A percentile compares a stretch with the other conserved stretches of the same genome.
These are phyloP conservation scores for Nyctereutes procyonoides DNA, from an alignment of 2,113 vertebrate genomes.

Conservation along the genomic window DNA sequence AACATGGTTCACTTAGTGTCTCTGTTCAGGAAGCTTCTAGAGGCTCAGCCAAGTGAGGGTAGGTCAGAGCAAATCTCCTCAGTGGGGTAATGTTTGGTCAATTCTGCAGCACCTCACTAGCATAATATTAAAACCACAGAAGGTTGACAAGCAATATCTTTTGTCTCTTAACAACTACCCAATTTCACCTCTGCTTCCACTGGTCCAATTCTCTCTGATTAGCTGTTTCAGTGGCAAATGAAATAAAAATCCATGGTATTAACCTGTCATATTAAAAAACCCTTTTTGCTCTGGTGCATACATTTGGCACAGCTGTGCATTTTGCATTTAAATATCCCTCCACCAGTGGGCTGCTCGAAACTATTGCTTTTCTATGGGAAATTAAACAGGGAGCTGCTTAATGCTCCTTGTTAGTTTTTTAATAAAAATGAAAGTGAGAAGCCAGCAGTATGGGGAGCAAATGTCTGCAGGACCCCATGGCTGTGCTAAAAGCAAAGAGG, in stretches of 20 bases:
- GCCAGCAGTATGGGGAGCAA: constrained; percentile 69
- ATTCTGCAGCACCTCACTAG: not conserved
- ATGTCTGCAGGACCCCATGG: constrained; percentile 65
- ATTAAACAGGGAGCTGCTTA: constrained; percentile 82
- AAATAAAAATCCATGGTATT: constrained; percentile 69
- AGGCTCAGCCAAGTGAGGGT: not conserved
- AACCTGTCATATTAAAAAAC: constrained; percentile 73
- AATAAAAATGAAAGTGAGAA: constrained; percentile 79
- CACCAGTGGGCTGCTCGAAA: constrained; percentile 74
- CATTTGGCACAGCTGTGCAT: constrained; percentile 75
- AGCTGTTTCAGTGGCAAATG: constrained; percentile 73
- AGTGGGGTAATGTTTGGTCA: not conserved
- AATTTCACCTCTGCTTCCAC: constrained; percentile 22
- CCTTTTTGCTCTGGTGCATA: constrained; percentile 61
- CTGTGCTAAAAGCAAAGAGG: constrained; percentile 76
- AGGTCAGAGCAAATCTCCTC: not conserved
- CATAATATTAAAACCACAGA: not conserved
- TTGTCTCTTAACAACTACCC: constrained; percentile 13
- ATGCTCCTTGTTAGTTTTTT: constrained; percentile 83
- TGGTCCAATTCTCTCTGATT: constrained; percentile 55
- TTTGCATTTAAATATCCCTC: constrained; percentile 78
- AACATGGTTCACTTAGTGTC: not conserved
- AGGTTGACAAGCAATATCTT: constrained; percentile 36
- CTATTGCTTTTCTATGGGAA: constrained; percentile 81
- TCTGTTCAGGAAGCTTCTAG: not conserved